phyloP scores from a whole-genome alignment of 2,113 vertebrate genomes.

The Opisthocomus hoazin region DNA sequence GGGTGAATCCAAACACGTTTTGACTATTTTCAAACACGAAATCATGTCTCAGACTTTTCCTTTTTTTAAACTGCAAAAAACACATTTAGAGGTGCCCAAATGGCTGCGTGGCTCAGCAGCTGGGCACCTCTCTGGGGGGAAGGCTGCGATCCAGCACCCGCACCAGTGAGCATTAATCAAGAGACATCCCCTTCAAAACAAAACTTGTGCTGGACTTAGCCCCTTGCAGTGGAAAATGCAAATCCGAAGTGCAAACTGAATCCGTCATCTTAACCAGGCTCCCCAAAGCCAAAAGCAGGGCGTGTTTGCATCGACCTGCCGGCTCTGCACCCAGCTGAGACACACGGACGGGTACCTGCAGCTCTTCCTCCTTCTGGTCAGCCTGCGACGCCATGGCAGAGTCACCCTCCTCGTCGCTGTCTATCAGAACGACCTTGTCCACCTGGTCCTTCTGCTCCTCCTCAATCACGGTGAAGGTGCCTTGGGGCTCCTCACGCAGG shows the following conservation, averaged over 20 bases:
- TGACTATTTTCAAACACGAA: background rate
- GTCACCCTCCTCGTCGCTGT: slow-evolving; percentile 94
- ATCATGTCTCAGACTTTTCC: background rate
- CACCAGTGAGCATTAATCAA: background rate
- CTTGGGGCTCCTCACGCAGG: slow-evolving; percentile 83
- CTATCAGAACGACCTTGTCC: slow-evolving; percentile 88
- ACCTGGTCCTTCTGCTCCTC: slow-evolving; percentile 85
- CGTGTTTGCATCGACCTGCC: background rate
- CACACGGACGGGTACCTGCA: slow-evolving; percentile 77
- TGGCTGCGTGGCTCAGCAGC: background rate
- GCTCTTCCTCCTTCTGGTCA: slow-evolving; percentile 96
- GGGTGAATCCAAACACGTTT: background rate
- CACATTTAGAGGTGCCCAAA: background rate
- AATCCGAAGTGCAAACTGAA: background rate
- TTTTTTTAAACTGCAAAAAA: background rate
- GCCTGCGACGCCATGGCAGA: slow-evolving; percentile 96
- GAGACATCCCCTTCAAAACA: background rate
- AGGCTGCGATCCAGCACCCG: background rate
- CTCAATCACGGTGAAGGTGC: slow-evolving; percentile 84
- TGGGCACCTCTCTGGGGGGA: background rate
- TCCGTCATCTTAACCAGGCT: background rate
- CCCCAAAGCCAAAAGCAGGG: background rate
- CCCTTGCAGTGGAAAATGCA: background rate
- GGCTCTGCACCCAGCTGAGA: accelerated
- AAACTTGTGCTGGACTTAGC: background rate